Base-by-base conservation (phyloP, 1,140 invertebrate genomes). In the Musca vetustissima region DNA sequence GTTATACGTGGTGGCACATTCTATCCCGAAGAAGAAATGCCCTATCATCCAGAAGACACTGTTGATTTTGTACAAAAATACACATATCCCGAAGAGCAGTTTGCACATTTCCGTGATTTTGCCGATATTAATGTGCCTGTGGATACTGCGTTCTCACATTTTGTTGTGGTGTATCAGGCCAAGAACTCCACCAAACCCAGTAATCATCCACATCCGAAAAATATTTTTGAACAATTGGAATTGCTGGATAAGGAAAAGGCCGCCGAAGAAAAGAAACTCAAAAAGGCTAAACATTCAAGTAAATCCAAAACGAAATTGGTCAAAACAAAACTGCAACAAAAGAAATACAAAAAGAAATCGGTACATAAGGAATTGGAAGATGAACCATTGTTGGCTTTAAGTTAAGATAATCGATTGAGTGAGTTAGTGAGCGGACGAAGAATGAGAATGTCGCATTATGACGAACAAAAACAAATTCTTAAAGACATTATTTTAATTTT, bases 1-100 rank as follows among this genome's bases (percentile, higher is more conserved):
- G 92, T 96, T 1, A 90, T 96, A 36, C 86, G 88, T 64, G 94
- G 94, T 0, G 94, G 94, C 2, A 95, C 93, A 21, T 96, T 93
- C 81, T 94, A 93, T 70, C 79, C 81, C 7, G 81, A 83, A 67
- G 77, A 83, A 68, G 81, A 83, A 69, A 78, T 77, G 78, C 76
- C 79, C 66, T 85, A 83, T 14, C 85, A 87, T 69, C 86, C 86
- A 24, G 86, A 87, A 71, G 79, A 81, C 24, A 80, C 78, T 64
- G 80, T 76, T 49, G 80, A 80, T 81, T 88, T 85, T 71, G 70
- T 81, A 14, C 76, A 79, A 61, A 81, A 81, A 69, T 79, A 87
- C 75, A 88, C 88, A 0, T 87, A 86, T 70, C 88, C 88, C 47
- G 89, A 87, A 74, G 87, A 92, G 73, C 91, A 92, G 75, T 95